phyloP scores from a whole-genome alignment of 2,888 invertebrate species.

The Orchesella flavescens region DNA sequence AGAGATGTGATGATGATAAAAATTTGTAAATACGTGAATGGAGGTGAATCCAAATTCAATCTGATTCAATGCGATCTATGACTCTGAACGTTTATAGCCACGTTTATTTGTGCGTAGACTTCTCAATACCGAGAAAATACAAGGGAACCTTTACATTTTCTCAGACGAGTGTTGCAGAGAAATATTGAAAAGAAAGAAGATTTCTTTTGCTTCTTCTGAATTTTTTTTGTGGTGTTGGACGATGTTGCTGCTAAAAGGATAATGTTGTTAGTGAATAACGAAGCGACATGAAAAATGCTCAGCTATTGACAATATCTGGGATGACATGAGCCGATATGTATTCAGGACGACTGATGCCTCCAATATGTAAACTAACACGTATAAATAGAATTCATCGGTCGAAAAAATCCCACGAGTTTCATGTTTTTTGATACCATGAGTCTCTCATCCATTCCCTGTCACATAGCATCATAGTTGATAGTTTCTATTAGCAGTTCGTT shows the following conservation, averaged over 20 bases:
- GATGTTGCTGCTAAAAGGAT: slow-evolving; percentile 56
- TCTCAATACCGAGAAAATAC: not conserved
- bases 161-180: not conserved
- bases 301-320: slow-evolving; percentile 65
- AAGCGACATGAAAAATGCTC: slow-evolving; percentile 61
- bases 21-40: slow-evolving; percentile 1
- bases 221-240: slow-evolving; percentile 1
- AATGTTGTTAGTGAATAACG: slow-evolving; percentile 51
- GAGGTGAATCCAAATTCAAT: not conserved
- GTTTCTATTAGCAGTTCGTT: slow-evolving; percentile 57
- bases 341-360: slow-evolving; percentile 61
- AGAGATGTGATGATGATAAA: not conserved
- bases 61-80: not conserved
- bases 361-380: slow-evolving; percentile 51
- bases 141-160: not conserved
- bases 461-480: slow-evolving; percentile 32
- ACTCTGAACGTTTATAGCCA: not conserved
- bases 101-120: not conserved
- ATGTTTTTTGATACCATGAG: slow-evolving; percentile 65
- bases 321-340: slow-evolving; percentile 61
- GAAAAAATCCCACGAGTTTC: slow-evolving; percentile 64
- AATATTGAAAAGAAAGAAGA: slow-evolving; percentile 7
- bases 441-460: slow-evolving; percentile 65
- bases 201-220: not conserved
- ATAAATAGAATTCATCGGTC: slow-evolving; percentile 32